Percentiles rank a stretch among this genome's conserved stretches.
These are phyloP conservation scores for Eulimnadia texana DNA, from an alignment of 1,140 invertebrate genomes.

Conservation along the genomic window DNA sequence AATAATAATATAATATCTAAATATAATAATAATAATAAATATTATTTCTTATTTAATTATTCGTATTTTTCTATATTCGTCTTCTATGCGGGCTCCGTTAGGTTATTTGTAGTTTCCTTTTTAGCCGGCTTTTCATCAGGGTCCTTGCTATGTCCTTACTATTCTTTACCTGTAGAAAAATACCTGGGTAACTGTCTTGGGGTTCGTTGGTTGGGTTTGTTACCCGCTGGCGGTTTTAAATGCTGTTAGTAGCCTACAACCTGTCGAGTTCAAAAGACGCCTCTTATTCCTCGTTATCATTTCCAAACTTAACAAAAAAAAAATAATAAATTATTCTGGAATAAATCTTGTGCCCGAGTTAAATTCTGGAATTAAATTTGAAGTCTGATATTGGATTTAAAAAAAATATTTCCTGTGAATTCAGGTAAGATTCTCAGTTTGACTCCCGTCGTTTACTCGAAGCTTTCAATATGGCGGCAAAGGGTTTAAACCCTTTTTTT, in stretches of 20 bases:
- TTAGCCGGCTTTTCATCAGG: neutral
- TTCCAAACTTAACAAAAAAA: neutral
- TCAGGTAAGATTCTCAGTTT: no score
- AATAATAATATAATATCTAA: no score
- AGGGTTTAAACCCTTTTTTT: no score
- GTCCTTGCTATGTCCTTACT: neutral
- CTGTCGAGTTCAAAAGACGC: neutral
- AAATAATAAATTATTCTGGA: no score
- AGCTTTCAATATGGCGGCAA: no score
- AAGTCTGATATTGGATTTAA: no score
- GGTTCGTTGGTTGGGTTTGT: neutral
- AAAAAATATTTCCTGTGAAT: no score
- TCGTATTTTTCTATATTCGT: neutral
- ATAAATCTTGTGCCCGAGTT: no score
- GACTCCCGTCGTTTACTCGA: no score
- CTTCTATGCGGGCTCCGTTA: neutral
- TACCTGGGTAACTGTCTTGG: neutral
- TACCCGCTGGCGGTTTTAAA: neutral
- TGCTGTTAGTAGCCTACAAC: neutral
- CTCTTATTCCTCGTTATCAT: neutral
- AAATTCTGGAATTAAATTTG: no score
- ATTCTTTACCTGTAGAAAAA: neutral
- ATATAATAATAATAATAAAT: no score
- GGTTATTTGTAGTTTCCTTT: neutral
- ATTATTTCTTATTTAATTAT: no score